These are phyloP conservation scores for Sepioteuthis lessoniana DNA, from an alignment of 2,888 invertebrate species.

Conservation along the genomic window DNA sequence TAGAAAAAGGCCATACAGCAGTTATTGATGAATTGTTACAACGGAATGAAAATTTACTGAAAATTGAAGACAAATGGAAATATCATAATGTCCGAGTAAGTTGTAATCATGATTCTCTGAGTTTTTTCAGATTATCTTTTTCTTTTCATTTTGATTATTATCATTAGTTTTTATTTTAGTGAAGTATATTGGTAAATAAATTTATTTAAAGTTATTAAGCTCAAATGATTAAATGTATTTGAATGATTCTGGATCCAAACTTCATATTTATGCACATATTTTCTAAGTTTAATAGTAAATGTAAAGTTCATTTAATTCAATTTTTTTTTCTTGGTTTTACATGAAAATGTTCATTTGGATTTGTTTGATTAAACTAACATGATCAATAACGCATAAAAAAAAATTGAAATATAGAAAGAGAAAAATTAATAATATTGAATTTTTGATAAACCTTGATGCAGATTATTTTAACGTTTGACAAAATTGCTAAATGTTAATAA, in stretches of 20 bases:
- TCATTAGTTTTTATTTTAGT: too few relatives aligned
- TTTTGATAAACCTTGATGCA: too few relatives aligned
- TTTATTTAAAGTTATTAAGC: not conserved
- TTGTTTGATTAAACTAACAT: too few relatives aligned
- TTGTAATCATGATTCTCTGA: not conserved
- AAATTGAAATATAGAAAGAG: too few relatives aligned
- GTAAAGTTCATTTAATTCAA: too few relatives aligned
- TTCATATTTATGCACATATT: not conserved
- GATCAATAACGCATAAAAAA: too few relatives aligned
- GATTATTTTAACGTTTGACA: too few relatives aligned
- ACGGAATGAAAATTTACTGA: not conserved
- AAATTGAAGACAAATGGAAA: slow-evolving; percentile 46
- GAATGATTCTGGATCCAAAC: not conserved
- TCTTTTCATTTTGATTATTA: too few relatives aligned
- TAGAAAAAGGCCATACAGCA: slow-evolving; percentile 40
- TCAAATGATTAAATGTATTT: not conserved
- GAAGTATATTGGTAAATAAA: not conserved
- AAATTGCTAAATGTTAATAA: too few relatives aligned
- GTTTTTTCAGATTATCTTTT: not conserved
- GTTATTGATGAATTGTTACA: slow-evolving; percentile 3
- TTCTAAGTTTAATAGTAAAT: not conserved
- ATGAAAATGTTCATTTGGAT: too few relatives aligned
- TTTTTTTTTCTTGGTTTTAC: too few relatives aligned
- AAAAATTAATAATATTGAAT: too few relatives aligned
- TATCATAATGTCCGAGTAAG: slow-evolving; percentile 41